These are phyloP conservation scores for Argyresthia albistria DNA, from an alignment of 2,888 invertebrate genomes.

Conservation along the genomic window DNA sequence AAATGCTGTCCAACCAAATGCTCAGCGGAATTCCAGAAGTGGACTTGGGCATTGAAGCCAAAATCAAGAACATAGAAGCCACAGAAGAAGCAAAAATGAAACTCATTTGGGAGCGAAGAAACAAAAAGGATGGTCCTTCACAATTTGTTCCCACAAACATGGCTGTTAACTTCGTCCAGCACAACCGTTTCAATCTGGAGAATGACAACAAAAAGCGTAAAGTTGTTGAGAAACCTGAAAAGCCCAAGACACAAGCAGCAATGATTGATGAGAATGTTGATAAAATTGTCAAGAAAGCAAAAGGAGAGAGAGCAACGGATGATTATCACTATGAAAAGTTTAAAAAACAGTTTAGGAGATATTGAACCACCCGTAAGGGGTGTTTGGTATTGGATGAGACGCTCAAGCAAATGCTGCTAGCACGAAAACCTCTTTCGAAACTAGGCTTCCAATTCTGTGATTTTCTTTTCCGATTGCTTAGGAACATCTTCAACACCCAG, in stretches of 20 bases:
- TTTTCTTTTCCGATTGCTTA: too few relatives aligned
- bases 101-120: conserved; percentile 89
- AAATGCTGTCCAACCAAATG: conserved; percentile 99
- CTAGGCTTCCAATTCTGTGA: too few relatives aligned
- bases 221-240: conserved; percentile 60
- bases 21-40: conserved; percentile 99
- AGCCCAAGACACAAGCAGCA: conserved; percentile 39
- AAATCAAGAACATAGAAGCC: conserved; percentile 98
- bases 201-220: conserved; percentile 75
- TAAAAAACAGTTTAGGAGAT: conserved; percentile 94
- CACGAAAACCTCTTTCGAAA: too few relatives aligned
- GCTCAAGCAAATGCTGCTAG: too few relatives aligned
- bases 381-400: too few relatives aligned
- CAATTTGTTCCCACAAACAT: conserved; percentile 98
- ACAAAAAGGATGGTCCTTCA: conserved; percentile 93
- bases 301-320: conserved; percentile 94
- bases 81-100: conserved; percentile 98
- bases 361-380: conserved; percentile 47
- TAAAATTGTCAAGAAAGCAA: conserved; percentile 75
- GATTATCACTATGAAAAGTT: conserved; percentile 98
- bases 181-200: conserved; percentile 96
- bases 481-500: too few relatives aligned
- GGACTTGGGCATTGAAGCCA: conserved; percentile 98
- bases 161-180: conserved; percentile 98
- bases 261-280: conserved; percentile 60